Evolutionary conservation across 2,113 vertebrate species (phyloP).

Genomic region (Spizaetus ornatus): DNA sequence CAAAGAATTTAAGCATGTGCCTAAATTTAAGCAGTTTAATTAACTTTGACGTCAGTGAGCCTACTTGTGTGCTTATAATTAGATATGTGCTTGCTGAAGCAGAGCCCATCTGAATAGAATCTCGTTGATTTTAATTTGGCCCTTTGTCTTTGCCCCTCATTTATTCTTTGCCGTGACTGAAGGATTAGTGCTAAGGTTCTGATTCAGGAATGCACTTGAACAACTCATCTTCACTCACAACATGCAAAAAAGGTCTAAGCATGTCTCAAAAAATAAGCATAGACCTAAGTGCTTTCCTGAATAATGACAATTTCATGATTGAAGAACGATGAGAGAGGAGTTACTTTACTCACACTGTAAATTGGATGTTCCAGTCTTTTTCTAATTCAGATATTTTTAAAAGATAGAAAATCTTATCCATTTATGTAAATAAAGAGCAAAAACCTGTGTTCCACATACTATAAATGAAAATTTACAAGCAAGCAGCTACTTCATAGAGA

Average conservation of each 20-base stretch:
- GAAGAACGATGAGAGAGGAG: not conserved
- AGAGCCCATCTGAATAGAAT: conserved; percentile 57
- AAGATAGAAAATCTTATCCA: not conserved
- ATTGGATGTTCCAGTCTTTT: not conserved
- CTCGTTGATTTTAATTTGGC: conserved; percentile 57
- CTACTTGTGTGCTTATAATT: conserved; percentile 61
- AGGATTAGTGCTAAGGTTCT: conserved; percentile 36
- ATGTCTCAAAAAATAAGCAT: not conserved
- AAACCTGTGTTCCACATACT: not conserved
- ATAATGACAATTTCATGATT: not conserved
- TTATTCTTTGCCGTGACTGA: conserved; percentile 40
- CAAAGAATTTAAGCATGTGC: conserved; percentile 60
- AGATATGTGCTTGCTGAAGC: conserved; percentile 58
- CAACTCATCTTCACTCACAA: conserved; percentile 8
- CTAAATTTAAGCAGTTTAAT: conserved; percentile 69
- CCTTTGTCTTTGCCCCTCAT: conserved; percentile 62
- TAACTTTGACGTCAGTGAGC: conserved; percentile 59
- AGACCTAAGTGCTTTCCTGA: not conserved
- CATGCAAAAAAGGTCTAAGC: not conserved
- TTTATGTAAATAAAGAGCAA: not conserved
- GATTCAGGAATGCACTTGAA: conserved; percentile 44
- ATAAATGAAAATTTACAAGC: not conserved
- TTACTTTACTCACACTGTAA: not conserved
- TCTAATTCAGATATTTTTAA: not conserved
- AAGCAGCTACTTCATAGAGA: not conserved